A percentile compares a stretch with the other conserved stretches of the same genome.
phyloP scores from a whole-genome alignment of 2,113 vertebrate genomes.

The Orycteropus afer region DNA sequence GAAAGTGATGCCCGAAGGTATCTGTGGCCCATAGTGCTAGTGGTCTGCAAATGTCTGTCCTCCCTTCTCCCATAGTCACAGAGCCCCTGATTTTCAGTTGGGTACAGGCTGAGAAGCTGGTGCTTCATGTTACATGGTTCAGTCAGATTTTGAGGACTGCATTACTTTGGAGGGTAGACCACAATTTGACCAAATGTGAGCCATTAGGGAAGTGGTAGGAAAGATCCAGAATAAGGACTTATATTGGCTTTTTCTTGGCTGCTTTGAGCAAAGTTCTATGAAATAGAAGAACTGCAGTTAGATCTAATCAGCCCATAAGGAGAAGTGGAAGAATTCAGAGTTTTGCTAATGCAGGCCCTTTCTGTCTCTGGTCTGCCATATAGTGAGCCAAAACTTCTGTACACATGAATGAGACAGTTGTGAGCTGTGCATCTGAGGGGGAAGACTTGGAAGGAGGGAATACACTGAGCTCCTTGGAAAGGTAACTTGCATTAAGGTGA shows the following conservation, averaged over 20 bases:
- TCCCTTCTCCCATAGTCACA: neutral
- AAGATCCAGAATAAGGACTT: neutral
- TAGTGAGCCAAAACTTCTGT: neutral
- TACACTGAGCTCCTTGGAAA: neutral
- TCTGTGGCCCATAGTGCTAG: neutral
- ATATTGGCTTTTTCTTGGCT: neutral
- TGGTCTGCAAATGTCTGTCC: neutral
- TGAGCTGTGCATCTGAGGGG: neutral
- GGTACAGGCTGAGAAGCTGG: neutral
- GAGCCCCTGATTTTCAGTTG: neutral
- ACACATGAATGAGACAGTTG: neutral
- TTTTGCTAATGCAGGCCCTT: neutral
- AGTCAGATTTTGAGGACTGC: neutral
- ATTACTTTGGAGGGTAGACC: neutral
- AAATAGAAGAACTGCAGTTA: neutral
- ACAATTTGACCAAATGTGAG: neutral
- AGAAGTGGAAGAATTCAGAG: neutral
- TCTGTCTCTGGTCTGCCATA: neutral
- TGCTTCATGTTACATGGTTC: neutral
- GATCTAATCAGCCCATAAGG: neutral
- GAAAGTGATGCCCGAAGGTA: neutral
- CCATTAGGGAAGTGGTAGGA: neutral
- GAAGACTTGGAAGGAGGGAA: neutral
- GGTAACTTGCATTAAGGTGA: neutral
- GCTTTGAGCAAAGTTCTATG: neutral